phyloP scores from a whole-genome alignment of 1,140 invertebrate genomes.

The Cotesia glomerata region DNA sequence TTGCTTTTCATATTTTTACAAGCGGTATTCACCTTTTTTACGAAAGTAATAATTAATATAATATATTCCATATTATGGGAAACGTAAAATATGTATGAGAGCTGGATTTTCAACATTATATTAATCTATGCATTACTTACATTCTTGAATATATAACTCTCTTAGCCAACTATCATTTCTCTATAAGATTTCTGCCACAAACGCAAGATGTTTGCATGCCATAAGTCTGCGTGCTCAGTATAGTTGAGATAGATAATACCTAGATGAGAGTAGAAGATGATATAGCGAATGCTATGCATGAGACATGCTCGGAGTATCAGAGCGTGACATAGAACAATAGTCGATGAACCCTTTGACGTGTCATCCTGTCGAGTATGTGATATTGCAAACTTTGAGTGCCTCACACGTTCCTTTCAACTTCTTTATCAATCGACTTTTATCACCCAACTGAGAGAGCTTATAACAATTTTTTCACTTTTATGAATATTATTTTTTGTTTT shows the following conservation, averaged over 20 bases:
- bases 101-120: neutral
- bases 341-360: conserved; percentile 16
- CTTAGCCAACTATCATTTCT: neutral
- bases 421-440: neutral
- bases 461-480: too few species aligned
- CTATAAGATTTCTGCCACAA: conserved; percentile 17
- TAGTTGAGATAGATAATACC: neutral
- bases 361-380: conserved; percentile 14
- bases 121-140: neutral
- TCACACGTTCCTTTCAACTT: conserved; percentile 5
- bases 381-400: conserved; percentile 1
- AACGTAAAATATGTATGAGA: too few species aligned
- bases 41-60: too few species aligned
- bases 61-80: too few species aligned
- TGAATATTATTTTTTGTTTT: too few species aligned
- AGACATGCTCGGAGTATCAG: neutral
- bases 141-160: neutral
- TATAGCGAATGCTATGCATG: neutral
- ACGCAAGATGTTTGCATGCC: conserved; percentile 2
- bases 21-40: too few species aligned
- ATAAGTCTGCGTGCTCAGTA: neutral
- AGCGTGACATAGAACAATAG: conserved; percentile 20
- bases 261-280: neutral
- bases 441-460: neutral
- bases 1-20: neutral